Evolutionary conservation across 2,113 vertebrate species (phyloP).

Genomic region (Pluvianellus socialis): DNA sequence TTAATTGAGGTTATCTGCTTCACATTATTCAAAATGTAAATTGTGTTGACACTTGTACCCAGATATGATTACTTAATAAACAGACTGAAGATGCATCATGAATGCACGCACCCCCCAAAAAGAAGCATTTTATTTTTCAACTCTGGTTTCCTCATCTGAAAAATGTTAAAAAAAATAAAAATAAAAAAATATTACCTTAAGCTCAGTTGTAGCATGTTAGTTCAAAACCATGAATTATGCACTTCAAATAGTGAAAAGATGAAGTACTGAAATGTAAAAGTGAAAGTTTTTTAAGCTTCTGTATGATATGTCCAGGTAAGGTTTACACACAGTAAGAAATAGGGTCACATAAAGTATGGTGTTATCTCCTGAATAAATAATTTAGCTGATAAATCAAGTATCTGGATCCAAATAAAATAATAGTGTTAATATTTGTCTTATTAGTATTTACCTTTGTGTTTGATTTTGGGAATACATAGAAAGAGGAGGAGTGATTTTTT

Average conservation of each 20-base stretch:
- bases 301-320: background rate
- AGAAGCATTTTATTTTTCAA: background rate
- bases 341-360: background rate
- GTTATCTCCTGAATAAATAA: background rate
- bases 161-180: background rate
- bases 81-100: conserved; percentile 49
- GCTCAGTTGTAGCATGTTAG: background rate
- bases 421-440: background rate
- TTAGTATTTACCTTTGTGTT: background rate
- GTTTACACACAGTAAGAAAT: background rate
- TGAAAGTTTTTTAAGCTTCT: background rate
- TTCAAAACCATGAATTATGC: background rate
- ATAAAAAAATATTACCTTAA: no score
- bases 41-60: conserved; percentile 66
- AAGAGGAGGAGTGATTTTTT: background rate
- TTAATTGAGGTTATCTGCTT: conserved; percentile 72
- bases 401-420: background rate
- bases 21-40: conserved; percentile 68
- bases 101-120: background rate
- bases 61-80: conserved; percentile 71
- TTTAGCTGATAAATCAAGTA: background rate
- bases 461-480: background rate
- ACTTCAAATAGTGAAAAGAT: background rate
- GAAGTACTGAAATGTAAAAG: background rate
- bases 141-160: background rate